Evolutionary conservation across 2,797 vertebrate species (phyloP).

Genomic region (Anisognathus igniventris): DNA sequence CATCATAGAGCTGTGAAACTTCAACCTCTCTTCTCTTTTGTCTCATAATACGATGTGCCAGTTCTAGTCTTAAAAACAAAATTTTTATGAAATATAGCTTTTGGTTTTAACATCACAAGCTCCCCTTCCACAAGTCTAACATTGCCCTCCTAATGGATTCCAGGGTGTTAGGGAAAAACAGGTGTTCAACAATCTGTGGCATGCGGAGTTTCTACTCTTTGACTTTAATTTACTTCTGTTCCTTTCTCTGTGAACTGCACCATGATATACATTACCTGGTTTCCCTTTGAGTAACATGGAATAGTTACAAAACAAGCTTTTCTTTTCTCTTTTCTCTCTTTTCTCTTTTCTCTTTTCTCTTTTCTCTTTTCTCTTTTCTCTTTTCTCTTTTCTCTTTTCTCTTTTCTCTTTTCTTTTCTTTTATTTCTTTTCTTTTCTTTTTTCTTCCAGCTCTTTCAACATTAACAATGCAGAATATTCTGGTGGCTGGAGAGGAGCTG

Average conservation of each 20-base stretch:
- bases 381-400: no score
- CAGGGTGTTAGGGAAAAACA: not conserved
- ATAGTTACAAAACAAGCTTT: not conserved
- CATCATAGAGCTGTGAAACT: not conserved
- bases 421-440: not conserved
- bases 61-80: not conserved
- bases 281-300: not conserved
- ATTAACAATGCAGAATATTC: not conserved
- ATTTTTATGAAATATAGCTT: not conserved
- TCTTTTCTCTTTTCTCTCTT: no score
- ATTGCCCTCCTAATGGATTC: not conserved
- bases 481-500: rapidly evolving
- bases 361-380: not conserved
- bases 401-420: rapidly evolving
- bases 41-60: not conserved
- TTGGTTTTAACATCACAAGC: not conserved
- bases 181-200: conserved; percentile 11
- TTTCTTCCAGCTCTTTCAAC: not conserved
- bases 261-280: not conserved
- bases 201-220: conserved; percentile 13
- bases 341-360: not conserved
- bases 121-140: not conserved
- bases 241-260: not conserved
- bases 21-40: not conserved
- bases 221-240: conserved; percentile 5